Base-by-base conservation (phyloP, 2,113 vertebrate genomes). In the Tragelaphus imberbis region DNA sequence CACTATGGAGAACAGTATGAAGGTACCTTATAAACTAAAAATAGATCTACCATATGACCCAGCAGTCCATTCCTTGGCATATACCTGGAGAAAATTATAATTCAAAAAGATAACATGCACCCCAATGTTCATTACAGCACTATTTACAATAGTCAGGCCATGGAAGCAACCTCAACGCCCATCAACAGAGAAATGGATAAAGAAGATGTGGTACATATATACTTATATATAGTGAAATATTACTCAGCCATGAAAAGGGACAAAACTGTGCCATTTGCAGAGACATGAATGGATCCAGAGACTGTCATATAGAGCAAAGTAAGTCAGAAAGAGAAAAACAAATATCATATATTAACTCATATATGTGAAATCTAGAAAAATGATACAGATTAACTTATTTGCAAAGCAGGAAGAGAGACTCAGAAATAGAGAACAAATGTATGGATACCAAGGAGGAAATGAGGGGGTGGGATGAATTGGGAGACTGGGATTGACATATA, bases 151-250 rank as follows among this genome's bases (percentile, higher is more conserved):
- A 44, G 71, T 25, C 12, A 75, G 36, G 36, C 21, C 71, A 44
- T 44, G 71, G 36, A 27, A 27, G 71, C 36, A 77, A 77, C 3
- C 21, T 77, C 11, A 44, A 44, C 0, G 6, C 5, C 71, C 36
- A 44, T 44, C 71, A 77, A 27, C 23, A 77, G 23, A 27, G 71
- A 7, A 75, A 27, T 77, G 71, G 23, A 44, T 44, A 44, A 44
- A 44, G 21, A 71, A 23, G 68, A 75, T 44, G 21, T 44, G 71
- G 36, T 40, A 6, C 1, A 7, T 40, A 6, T 40, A 71, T 36
- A 71, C 21, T 3, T 40, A 44, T 14, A 44, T 25, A 75, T 23
- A 44, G 36, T 44, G 71, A 44, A 75, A 75, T 75, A 25, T 75
- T 75, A 75, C 36, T 75, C 36, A 44, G 36, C 12, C 71, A 75